A percentile compares a stretch with the other conserved stretches of the same genome.
Conservation (phyloP, 2,113 vertebrate species). For the Echinops telfairi region DNA sequence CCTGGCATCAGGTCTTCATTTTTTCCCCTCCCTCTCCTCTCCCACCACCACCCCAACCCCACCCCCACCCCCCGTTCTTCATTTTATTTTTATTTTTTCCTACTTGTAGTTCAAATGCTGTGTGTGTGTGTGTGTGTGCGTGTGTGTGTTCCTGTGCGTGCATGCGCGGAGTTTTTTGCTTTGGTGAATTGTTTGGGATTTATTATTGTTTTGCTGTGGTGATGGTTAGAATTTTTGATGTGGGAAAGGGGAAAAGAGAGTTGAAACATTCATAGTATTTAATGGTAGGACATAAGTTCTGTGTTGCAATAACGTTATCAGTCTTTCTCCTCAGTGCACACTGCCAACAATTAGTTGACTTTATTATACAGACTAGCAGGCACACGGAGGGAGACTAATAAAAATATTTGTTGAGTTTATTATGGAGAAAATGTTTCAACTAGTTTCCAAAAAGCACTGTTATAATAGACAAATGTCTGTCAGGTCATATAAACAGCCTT, state of each 20-base stretch:
- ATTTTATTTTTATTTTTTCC: constrained; percentile 25
- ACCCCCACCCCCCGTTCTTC: not conserved
- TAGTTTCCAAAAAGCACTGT: constrained; percentile 65
- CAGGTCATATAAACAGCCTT: constrained; percentile 68
- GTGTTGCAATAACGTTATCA: constrained; percentile 59
- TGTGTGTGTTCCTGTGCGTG: no score
- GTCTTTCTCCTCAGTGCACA: constrained; percentile 35
- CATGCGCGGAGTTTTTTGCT: not conserved
- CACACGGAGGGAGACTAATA: constrained; percentile 71
- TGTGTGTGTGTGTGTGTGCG: no score
- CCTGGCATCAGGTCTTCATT: no score
- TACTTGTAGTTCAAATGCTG: constrained; percentile 1
- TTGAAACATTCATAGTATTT: constrained; percentile 55
- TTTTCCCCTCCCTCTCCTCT: no score
- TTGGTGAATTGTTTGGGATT: not conserved
- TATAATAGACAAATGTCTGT: constrained; percentile 64
- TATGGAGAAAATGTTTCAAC: constrained; percentile 68
- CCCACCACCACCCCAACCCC: not conserved
- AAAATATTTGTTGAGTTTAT: constrained; percentile 76
- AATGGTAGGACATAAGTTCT: constrained; percentile 47
- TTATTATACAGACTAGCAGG: constrained; percentile 72
- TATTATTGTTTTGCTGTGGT: constrained; percentile 2
- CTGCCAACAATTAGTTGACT: constrained; percentile 73
- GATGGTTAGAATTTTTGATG: constrained; percentile 41
- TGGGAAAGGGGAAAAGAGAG: constrained; percentile 33